Evolutionary conservation across 2,113 vertebrate species (phyloP), one percentile per base, ranked within the genome.

Genomic region (Gavialis gangeticus): DNA sequence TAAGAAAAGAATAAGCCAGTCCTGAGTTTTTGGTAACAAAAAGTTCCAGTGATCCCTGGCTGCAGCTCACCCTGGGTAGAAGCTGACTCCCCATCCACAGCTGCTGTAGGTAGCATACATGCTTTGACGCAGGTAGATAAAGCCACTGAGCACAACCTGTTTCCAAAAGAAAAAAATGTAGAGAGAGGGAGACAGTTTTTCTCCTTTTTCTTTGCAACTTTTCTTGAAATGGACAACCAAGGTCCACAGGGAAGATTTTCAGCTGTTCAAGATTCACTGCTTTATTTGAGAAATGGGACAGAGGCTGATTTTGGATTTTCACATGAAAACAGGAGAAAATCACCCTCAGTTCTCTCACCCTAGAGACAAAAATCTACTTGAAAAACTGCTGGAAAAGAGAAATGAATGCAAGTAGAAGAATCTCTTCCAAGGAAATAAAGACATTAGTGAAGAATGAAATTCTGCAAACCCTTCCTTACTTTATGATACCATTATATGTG

Each of bases 101-200:
- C 93, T 94, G 88, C 88, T 75, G 79, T 87, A 93, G 69, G 84
- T 94, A 95, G 46, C 46, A 95, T 69, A 87, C 24, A 0, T 67
- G 46, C 84, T 96, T 85, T 55, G 96, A 81, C 96, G 94, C 34
- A 64, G 93, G 94, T 87, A 92, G 87, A 97, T 95, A 92, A 95
- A 96, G 91, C 91, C 84, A 93, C 82, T 89, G 84, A 91, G 75
- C 0, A 0, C 84, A 94, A 89, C 58, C 82, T 92, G 79, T 93
- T 95, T 90, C 67, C 95, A 87, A 81, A 67, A 96, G 88, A 97
- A 94, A 94, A 93, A 96, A 97, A 96, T 95, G 90, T 94, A 95
- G 95, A 93, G 93, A 96, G 94, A 95, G 91, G 95, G 96, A 46
- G 46, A 46, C 86, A 92, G 88, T 95, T 97, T 91, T 77, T 87